Evolutionary conservation across 1,140 invertebrate genomes (phyloP).

Genomic region (silkworm (Bombyx mori)): DNA sequence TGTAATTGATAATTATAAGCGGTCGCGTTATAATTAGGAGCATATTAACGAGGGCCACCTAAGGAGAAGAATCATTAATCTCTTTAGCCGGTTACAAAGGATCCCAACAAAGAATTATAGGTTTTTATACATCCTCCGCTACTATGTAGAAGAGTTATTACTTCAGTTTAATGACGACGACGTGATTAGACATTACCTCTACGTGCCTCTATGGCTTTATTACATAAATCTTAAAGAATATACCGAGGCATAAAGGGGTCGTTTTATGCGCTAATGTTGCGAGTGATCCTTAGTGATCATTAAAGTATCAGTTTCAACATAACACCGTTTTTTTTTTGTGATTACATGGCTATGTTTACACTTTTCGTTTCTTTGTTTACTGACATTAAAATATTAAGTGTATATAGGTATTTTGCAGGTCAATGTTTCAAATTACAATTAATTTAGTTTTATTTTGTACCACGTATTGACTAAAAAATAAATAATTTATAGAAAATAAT

Average conservation of each 20-base stretch:
- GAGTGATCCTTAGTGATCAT: constrained; percentile 15
- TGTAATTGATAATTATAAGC: constrained; percentile 22
- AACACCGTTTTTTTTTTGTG: too few relatives aligned
- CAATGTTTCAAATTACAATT: too few relatives aligned
- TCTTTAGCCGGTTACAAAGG: constrained; percentile 47
- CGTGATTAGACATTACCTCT: constrained; percentile 61
- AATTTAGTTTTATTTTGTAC: too few relatives aligned
- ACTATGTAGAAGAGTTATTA: constrained; percentile 63
- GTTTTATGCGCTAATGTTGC: constrained; percentile 25
- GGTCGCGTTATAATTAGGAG: constrained; percentile 38
- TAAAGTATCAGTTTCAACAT: constrained; percentile 17
- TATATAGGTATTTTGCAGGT: too few relatives aligned
- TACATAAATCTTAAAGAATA: constrained; percentile 51
- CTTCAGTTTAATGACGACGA: constrained; percentile 53
- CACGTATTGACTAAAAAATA: too few relatives aligned
- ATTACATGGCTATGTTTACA: too few relatives aligned
- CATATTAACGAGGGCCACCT: constrained; percentile 58
- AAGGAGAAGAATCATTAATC: constrained; percentile 61
- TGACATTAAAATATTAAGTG: too few relatives aligned
- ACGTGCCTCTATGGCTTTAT: constrained; percentile 43
- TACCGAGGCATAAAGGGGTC: constrained; percentile 18
- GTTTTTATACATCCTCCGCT: constrained; percentile 50
- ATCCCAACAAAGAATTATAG: constrained; percentile 59
- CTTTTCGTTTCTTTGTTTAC: too few relatives aligned
- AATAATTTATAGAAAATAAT: too few relatives aligned